These are phyloP conservation scores for Dermatemys mawii DNA, from an alignment of 2,113 vertebrate species.

Conservation along the genomic window DNA sequence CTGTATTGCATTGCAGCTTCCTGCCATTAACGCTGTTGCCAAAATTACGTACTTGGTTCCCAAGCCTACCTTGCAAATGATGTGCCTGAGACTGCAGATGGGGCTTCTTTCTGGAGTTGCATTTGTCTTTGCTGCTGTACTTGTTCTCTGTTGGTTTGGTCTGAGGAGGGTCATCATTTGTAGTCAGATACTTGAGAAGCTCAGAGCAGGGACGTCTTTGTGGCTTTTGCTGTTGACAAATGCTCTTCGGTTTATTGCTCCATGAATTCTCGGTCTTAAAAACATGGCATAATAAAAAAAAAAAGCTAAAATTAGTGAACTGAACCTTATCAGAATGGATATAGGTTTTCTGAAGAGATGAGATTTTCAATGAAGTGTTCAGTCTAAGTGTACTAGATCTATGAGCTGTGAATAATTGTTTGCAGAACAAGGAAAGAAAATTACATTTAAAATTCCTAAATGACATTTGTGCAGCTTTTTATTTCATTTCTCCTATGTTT, in stretches of 20 bases:
- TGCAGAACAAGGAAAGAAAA: slow-evolving; percentile 86
- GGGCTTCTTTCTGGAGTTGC: slow-evolving; percentile 87
- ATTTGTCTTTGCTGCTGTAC: slow-evolving; percentile 91
- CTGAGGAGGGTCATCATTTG: slow-evolving; percentile 93
- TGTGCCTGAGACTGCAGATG: slow-evolving; percentile 86
- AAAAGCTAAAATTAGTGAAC: slow-evolving; percentile 80
- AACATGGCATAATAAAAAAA: slow-evolving; percentile 56
- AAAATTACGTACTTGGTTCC: slow-evolving; percentile 55
- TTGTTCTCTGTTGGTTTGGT: slow-evolving; percentile 92
- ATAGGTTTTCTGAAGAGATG: slow-evolving; percentile 84
- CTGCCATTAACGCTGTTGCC: slow-evolving; percentile 66
- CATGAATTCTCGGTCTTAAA: slow-evolving; percentile 95
- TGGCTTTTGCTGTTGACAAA: slow-evolving; percentile 92
- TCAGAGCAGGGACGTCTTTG: slow-evolving; percentile 97
- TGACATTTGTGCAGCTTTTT: slow-evolving; percentile 83
- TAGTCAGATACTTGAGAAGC: slow-evolving; percentile 99
- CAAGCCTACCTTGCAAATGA: slow-evolving; percentile 94
- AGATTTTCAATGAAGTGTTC: slow-evolving; percentile 83
- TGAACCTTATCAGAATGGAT: slow-evolving; percentile 89
- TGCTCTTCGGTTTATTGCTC: slow-evolving; percentile 93
- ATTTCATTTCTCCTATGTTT: slow-evolving; percentile 81
- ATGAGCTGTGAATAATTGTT: slow-evolving; percentile 88
- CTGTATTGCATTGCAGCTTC: slow-evolving; percentile 37
- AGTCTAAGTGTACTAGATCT: slow-evolving; percentile 82
- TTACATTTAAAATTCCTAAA: slow-evolving; percentile 87